Conservation (phyloP, 2,113 vertebrate genomes). For the Setophaga kirtlandii region DNA sequence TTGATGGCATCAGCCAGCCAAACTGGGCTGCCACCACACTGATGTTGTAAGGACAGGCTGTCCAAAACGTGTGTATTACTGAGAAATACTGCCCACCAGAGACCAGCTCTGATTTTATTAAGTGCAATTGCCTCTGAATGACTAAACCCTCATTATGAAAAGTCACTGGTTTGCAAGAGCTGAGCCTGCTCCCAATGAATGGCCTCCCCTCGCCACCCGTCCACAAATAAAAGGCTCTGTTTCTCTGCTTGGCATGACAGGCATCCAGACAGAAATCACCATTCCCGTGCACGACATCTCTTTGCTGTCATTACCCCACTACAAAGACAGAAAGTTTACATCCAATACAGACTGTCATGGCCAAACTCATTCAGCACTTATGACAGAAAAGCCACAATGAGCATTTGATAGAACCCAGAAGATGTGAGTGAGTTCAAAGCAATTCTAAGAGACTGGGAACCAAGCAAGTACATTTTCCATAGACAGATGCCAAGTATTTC, state of each 20-base stretch:
- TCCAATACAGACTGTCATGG: neutral
- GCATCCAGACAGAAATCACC: constrained; percentile 22
- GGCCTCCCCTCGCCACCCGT: neutral
- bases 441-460: constrained; percentile 44
- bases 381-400: constrained; percentile 32
- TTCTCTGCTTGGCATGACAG: neutral
- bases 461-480: constrained; percentile 45
- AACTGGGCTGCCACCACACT: neutral
- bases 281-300: neutral
- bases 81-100: constrained; percentile 11
- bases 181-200: neutral
- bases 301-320: constrained; percentile 14
- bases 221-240: neutral
- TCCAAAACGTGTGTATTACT: neutral
- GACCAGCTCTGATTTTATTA: constrained; percentile 13
- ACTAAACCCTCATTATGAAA: neutral
- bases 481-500: constrained; percentile 61
- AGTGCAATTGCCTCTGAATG: constrained; percentile 14
- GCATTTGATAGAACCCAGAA: constrained; percentile 55
- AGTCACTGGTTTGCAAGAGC: neutral
- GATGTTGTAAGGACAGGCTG: neutral
- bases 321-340: constrained; percentile 36
- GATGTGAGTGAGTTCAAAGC: constrained; percentile 54
- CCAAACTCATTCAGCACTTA: constrained; percentile 47
- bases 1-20: neutral